Conservation (phyloP, 2,113 vertebrate genomes). For the Carassius gibelio region DNA sequence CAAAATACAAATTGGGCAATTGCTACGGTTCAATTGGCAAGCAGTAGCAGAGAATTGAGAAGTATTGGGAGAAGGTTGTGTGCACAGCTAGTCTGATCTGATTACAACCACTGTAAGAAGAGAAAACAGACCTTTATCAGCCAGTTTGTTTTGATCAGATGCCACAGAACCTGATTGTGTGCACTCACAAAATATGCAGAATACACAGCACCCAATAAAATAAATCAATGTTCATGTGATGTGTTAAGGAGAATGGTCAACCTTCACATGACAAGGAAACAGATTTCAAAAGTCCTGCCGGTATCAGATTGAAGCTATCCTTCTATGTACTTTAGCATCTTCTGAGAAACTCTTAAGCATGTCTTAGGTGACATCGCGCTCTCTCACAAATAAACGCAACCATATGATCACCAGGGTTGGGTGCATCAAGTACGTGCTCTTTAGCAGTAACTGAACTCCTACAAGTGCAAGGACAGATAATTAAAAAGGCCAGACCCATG, state of each 20-base stretch:
- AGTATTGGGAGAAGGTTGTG: background rate
- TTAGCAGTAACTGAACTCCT: background rate
- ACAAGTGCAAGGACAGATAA: background rate
- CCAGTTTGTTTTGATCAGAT: constrained; percentile 33
- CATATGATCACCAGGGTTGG: background rate
- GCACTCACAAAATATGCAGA: background rate
- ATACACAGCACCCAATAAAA: background rate
- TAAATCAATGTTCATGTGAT: background rate
- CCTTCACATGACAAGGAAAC: background rate
- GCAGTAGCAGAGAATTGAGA: background rate
- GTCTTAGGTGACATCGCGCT: background rate
- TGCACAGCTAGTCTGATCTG: constrained; percentile 15
- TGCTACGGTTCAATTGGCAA: background rate
- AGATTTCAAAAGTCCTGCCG: background rate
- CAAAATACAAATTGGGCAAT: constrained; percentile 1
- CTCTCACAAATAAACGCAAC: background rate
- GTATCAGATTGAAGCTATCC: background rate
- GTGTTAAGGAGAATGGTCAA: background rate
- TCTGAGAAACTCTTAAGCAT: background rate
- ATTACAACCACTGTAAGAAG: constrained; percentile 16
- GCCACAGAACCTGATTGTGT: background rate
- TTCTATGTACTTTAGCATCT: constrained; percentile 12
- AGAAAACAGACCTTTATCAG: background rate
- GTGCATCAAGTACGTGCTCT: background rate
- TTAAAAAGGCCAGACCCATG: constrained; percentile 4